Base-by-base conservation (phyloP, 2,797 vertebrate genomes). In the Malurus leucopterus region DNA sequence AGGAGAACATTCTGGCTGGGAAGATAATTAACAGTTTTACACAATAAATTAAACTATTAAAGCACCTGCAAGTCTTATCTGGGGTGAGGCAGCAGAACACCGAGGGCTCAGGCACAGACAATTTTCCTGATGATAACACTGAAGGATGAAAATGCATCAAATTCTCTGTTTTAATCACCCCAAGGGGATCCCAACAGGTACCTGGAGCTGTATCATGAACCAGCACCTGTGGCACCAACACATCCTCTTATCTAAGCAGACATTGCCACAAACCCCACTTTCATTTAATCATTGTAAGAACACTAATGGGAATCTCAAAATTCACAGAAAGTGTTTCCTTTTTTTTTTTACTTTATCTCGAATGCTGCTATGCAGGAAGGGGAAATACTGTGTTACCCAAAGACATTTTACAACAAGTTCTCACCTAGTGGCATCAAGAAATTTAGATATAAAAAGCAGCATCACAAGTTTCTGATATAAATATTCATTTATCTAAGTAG, bases 391-490 rank as follows among this genome's bases (percentile, higher is more conserved):
- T 13, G 59, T 51, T 41, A 70, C 21, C 26, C 30, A 44, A 24
- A 55, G 53, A 67, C 23, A 18, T 5, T 7, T 19, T 73, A 72
- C 26, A 59, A 22, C 27, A 22, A 51, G 29, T 72, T 71, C 55
- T 86, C 40, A 34, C 40, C n/a, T 23, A 20, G 62, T 21, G 17
- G 6, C 47, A 51, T 7, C 0, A 0, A 9, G 58, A 24, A 43
- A 57, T 29, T 53, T 51, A 80, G 82, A 68, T 87, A 62, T 36
- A 65, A 75, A 75, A 85, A 72, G 41, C 47, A 75, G 11, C 5
- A 34, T 53, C n/a, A 41, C 9, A 53, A 30, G 58, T 72, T 92
- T 78, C 63, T 81, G 70, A 50, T 13, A n/a, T 43, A 70, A 75
- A 84, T 62, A 78, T n/a, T 55, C 43, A 71, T 91, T 74, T 26